Percentiles rank a stretch among this genome's conserved stretches.
Conservation (phyloP, 2,797 vertebrate species). For the Anabas testudineus region DNA sequence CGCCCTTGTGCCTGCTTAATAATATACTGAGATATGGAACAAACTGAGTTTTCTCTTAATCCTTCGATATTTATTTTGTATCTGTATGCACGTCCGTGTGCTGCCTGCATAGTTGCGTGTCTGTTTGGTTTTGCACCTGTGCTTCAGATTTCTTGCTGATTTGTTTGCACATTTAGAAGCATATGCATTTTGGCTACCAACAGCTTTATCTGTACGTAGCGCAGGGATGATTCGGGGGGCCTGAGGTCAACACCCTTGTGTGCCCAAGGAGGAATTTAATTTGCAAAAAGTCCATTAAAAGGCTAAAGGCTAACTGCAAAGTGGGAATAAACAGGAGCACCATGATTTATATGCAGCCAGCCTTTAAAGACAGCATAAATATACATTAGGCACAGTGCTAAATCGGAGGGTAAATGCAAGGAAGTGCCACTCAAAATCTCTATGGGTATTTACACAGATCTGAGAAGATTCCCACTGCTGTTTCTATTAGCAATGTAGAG, state of each 20-base stretch:
- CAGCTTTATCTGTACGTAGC: conserved; percentile 18
- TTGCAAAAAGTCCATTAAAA: conserved; percentile 58
- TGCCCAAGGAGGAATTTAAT: conserved; percentile 45
- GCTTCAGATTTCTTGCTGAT: conserved; percentile 23
- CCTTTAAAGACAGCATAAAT: conserved; percentile 54
- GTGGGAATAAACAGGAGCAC: conserved; percentile 47
- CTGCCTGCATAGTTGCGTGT: conserved; percentile 12
- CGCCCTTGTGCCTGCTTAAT: conserved; percentile 32
- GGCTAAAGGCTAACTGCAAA: conserved; percentile 49
- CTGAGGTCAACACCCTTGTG: conserved; percentile 32
- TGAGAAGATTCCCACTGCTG: neutral
- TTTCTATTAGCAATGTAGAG: conserved; percentile 13
- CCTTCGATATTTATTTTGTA: conserved; percentile 23
- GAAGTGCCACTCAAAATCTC: conserved; percentile 31
- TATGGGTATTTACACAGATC: conserved; percentile 28
- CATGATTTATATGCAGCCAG: conserved; percentile 29
- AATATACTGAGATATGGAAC: conserved; percentile 42
- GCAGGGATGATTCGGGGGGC: conserved; percentile 37
- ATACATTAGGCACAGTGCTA: conserved; percentile 39
- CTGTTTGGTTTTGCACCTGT: conserved; percentile 18
- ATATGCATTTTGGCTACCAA: neutral
- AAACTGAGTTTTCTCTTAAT: conserved; percentile 33
- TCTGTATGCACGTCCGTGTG: neutral
- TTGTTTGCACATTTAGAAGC: conserved; percentile 14
- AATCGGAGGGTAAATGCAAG: conserved; percentile 36